Conservation (phyloP, 53 echinoderm and acorn worm species). For the Crossaster papposus region DNA sequence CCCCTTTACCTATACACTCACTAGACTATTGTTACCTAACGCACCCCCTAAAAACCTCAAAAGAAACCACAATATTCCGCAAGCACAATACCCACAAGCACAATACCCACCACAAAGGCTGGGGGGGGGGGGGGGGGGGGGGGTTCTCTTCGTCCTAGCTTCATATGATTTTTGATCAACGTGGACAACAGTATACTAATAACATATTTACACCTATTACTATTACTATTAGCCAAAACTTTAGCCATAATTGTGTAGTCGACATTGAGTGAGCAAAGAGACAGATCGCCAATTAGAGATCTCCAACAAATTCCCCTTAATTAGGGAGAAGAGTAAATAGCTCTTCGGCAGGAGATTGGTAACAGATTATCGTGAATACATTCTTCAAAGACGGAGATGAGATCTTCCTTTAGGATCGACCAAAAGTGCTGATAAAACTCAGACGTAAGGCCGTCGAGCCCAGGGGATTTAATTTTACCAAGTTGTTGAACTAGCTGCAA, state of each 20-base stretch:
- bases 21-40: no score
- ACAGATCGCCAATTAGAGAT: slow-evolving; percentile 63
- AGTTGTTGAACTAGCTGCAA: slow-evolving; percentile 29
- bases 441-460: slow-evolving; percentile 59
- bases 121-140: no score
- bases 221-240: no score
- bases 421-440: slow-evolving; percentile 52
- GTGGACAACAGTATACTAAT: slow-evolving; percentile 38
- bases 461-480: slow-evolving; percentile 59
- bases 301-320: slow-evolving; percentile 37
- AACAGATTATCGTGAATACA: slow-evolving; percentile 12
- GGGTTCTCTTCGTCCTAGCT: no score
- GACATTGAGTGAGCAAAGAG: slow-evolving; percentile 48
- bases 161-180: slow-evolving; percentile 38
- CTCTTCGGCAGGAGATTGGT: slow-evolving; percentile 34
- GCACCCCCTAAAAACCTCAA: no score
- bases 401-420: slow-evolving; percentile 52
- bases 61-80: no score
- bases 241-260: slow-evolving; percentile 70
- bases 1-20: no score
- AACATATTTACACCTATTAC: slow-evolving; percentile 29
- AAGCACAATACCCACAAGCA: no score
- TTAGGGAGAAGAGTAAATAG: slow-evolving; percentile 70
- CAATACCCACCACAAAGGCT: no score
- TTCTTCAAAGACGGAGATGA: slow-evolving; percentile 30